Percentiles rank a stretch among this genome's conserved stretches.
phyloP scores from a whole-genome alignment of 2,113 vertebrate genomes.

The Brachypodius melanocephalos region DNA sequence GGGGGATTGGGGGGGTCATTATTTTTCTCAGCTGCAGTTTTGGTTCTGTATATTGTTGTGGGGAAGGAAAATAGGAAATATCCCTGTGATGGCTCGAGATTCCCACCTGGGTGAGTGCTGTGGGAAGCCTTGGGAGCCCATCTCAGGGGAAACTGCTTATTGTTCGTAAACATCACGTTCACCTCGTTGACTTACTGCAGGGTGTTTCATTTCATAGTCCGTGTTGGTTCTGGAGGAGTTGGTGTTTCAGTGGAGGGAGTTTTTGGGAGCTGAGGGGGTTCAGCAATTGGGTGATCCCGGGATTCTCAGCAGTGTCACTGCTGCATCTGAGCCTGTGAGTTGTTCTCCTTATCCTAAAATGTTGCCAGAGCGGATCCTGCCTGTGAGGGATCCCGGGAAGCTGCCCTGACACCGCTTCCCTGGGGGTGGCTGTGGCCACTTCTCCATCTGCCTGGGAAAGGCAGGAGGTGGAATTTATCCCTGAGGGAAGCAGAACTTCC shows the following conservation, averaged over 20 bases:
- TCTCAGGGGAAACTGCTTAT: background rate
- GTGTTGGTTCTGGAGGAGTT: background rate
- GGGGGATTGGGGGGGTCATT: fast-evolving
- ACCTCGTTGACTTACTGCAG: background rate
- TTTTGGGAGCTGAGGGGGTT: background rate
- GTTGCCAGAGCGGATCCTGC: background rate
- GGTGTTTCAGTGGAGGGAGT: background rate
- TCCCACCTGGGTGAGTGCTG: fast-evolving
- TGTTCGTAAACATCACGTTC: background rate
- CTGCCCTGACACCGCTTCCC: background rate
- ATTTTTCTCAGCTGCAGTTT: background rate
- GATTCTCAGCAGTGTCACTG: fast-evolving
- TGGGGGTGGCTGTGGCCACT: background rate
- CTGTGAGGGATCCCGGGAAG: background rate
- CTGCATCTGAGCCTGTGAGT: fast-evolving
- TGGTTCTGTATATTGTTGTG: background rate
- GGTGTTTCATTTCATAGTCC: background rate
- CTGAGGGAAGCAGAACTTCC: background rate
- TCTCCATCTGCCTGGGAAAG: background rate
- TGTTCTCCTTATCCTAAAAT: fast-evolving
- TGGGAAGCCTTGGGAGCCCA: background rate
- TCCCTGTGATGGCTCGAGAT: fast-evolving
- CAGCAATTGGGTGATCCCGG: background rate
- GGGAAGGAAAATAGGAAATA: background rate
- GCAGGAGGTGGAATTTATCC: background rate